A percentile compares a stretch with the other conserved stretches of the same genome.
phyloP scores from a whole-genome alignment of 2,113 vertebrate genomes.

The Oreotrochilus melanogaster region DNA sequence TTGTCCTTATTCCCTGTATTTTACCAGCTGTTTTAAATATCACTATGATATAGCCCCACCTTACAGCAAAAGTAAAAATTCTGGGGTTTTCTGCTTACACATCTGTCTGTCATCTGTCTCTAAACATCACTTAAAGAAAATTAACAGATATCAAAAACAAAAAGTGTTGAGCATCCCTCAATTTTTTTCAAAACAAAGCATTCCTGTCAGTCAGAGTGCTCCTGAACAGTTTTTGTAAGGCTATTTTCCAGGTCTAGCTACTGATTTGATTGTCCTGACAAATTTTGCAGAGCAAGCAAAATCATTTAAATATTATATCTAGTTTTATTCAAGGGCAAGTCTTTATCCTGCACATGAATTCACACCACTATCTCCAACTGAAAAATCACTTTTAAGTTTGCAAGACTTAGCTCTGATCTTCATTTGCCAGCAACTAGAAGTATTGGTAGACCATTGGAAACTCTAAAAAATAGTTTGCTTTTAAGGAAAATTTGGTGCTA shows the following conservation, averaged over 20 bases:
- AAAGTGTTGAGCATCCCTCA: slow-evolving; percentile 29
- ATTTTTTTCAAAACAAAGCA: slow-evolving; percentile 46
- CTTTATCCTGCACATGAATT: background rate
- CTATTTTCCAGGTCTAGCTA: slow-evolving; percentile 47
- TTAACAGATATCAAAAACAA: background rate
- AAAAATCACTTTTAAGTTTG: background rate
- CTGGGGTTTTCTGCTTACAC: background rate
- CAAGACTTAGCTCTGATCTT: background rate
- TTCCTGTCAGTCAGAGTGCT: slow-evolving; percentile 36
- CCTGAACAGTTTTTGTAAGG: slow-evolving; percentile 24
- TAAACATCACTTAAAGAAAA: slow-evolving; percentile 55
- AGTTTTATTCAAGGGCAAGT: slow-evolving; percentile 5
- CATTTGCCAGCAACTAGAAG: background rate
- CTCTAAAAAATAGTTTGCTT: background rate
- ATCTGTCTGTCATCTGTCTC: slow-evolving; percentile 46
- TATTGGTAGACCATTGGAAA: background rate
- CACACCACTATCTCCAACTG: background rate
- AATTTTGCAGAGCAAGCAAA: slow-evolving; percentile 50
- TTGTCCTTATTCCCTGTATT: background rate
- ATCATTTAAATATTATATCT: slow-evolving; percentile 8
- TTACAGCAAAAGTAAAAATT: background rate
- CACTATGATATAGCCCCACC: background rate
- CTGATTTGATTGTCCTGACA: slow-evolving; percentile 39
- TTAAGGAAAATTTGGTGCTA: background rate
- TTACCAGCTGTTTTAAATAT: background rate